These are phyloP conservation scores for Zygaena filipendulae DNA, from an alignment of 2,888 invertebrate species.

Conservation along the genomic window DNA sequence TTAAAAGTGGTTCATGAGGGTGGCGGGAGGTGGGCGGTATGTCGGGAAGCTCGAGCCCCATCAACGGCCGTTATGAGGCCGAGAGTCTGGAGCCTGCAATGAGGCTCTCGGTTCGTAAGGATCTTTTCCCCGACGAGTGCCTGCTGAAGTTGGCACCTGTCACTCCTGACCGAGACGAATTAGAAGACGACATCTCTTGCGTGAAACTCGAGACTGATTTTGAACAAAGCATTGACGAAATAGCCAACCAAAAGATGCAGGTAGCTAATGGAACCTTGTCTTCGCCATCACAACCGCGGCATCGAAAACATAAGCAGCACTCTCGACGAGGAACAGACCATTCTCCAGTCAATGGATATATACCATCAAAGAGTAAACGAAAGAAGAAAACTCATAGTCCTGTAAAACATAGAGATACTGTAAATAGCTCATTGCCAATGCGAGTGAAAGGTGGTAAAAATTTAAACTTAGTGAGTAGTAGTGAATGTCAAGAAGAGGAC, in stretches of 20 bases:
- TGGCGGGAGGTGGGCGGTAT: slow-evolving; percentile 62
- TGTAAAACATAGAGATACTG: slow-evolving; percentile 38
- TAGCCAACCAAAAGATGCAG: slow-evolving; percentile 48
- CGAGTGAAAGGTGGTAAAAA: slow-evolving; percentile 65
- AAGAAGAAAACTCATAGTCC: slow-evolving; percentile 40
- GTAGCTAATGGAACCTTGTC: slow-evolving; percentile 42
- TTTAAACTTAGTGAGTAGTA: slow-evolving; percentile 63
- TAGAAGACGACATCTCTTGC: slow-evolving; percentile 34
- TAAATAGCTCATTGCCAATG: slow-evolving; percentile 36
- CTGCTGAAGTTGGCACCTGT: slow-evolving; percentile 30
- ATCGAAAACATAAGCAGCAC: slow-evolving; percentile 53
- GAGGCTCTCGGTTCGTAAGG: slow-evolving; percentile 62
- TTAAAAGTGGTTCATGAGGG: slow-evolving; percentile 60
- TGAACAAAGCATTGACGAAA: slow-evolving; percentile 61
- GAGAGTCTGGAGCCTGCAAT: slow-evolving; percentile 32
- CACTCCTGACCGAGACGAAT: slow-evolving; percentile 27
- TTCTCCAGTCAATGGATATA: slow-evolving; percentile 40
- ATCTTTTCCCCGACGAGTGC: slow-evolving; percentile 52
- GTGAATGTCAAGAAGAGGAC: slow-evolving; percentile 50
- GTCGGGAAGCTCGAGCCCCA: slow-evolving; percentile 62
- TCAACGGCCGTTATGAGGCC: slow-evolving; percentile 59
- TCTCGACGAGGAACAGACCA: slow-evolving; percentile 41
- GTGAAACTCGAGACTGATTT: slow-evolving; percentile 61
- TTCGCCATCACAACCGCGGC: slow-evolving; percentile 39
- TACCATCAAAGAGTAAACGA: slow-evolving; percentile 43